phyloP scores from a whole-genome alignment of 2,888 invertebrate species.

The Lasioglossum oenotherae region DNA sequence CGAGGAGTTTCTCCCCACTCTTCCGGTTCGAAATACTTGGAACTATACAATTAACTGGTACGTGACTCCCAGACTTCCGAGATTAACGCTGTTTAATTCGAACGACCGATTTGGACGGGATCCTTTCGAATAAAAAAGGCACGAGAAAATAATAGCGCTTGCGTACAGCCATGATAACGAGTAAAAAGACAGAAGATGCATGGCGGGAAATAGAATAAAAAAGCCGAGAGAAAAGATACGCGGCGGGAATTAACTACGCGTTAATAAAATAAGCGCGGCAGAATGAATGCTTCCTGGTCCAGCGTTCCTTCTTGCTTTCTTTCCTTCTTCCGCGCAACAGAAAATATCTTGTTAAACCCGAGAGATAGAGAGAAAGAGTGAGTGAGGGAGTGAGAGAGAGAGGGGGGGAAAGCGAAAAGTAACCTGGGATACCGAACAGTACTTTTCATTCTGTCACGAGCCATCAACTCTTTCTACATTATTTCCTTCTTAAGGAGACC shows the following conservation, averaged over 20 bases:
- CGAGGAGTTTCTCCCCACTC: background rate
- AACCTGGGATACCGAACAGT: conserved; percentile 54
- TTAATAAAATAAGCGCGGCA: conserved; percentile 77
- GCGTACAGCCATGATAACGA: conserved; percentile 17
- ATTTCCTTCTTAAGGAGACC: conserved; percentile 52
- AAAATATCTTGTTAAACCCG: conserved; percentile 27
- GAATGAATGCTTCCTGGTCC: conserved; percentile 53
- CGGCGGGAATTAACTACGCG: conserved; percentile 72
- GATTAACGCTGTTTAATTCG: conserved; percentile 16
- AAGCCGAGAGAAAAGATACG: conserved; percentile 14
- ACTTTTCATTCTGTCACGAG: conserved; percentile 62
- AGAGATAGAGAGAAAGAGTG: background rate
- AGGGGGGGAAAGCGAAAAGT: background rate
- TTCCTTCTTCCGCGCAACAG: conserved; percentile 10
- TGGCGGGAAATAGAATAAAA: background rate
- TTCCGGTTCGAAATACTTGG: background rate
- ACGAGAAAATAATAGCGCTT: background rate
- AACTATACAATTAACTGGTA: conserved; percentile 40
- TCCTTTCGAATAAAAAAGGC: background rate
- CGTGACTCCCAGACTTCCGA: background rate
- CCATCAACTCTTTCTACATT: conserved; percentile 54
- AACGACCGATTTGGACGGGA: background rate
- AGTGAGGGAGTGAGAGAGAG: no score
- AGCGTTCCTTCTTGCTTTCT: background rate
- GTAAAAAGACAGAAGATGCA: background rate